Percentiles rank a stretch among this genome's conserved stretches.
Conservation (phyloP, 2,888 invertebrate genomes). For the Hetaerina titia region DNA sequence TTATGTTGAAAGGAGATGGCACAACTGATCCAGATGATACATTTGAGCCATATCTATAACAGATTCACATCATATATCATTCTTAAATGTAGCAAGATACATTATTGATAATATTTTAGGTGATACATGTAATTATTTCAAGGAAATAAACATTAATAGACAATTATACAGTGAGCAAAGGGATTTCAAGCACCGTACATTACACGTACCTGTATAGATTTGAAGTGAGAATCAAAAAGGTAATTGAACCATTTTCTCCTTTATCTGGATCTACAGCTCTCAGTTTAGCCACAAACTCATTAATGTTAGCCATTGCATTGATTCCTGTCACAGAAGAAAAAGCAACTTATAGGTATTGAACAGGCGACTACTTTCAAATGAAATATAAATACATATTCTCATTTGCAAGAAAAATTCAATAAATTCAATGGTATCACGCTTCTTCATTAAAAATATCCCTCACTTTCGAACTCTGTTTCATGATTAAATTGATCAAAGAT, state of each 20-base stretch:
- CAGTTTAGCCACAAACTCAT: conserved; percentile 86
- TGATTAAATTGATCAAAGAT: too few relatives aligned
- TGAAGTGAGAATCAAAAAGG: conserved; percentile 89
- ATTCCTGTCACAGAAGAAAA: conserved; percentile 80
- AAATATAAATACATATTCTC: too few relatives aligned
- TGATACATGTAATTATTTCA: not conserved
- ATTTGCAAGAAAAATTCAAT: too few relatives aligned
- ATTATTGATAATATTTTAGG: not conserved
- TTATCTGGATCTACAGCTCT: conserved; percentile 91
- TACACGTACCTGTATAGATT: conserved; percentile 88
- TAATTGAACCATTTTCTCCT: conserved; percentile 89
- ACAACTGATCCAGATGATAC: conserved; percentile 91
- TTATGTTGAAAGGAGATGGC: conserved; percentile 91
- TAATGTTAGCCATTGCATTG: conserved; percentile 87
- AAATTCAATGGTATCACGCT: too few relatives aligned
- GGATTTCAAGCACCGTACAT: not conserved
- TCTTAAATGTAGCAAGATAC: not conserved
- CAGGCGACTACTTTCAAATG: too few relatives aligned
- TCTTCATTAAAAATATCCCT: too few relatives aligned
- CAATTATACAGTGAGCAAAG: not conserved
- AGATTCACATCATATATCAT: not conserved
- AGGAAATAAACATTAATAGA: not conserved
- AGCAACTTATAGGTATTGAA: not conserved
- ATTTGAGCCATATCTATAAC: conserved; percentile 77
- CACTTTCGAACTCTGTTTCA: too few relatives aligned